Conservation (phyloP, 2,797 vertebrate genomes). For the Sebastes cheni region DNA sequence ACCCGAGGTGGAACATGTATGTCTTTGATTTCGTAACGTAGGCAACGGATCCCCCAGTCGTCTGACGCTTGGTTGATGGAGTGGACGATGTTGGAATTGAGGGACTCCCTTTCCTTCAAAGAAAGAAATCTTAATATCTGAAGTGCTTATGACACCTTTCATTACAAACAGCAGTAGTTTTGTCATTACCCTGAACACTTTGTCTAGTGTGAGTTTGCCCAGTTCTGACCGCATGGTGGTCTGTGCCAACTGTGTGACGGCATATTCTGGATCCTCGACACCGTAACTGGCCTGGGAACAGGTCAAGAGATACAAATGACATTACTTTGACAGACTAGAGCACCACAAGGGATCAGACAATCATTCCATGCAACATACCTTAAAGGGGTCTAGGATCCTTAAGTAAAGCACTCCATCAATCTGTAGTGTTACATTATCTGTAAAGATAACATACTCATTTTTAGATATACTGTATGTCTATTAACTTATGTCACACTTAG, state of each 20-base stretch:
- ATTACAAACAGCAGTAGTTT: neutral
- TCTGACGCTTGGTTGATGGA: slow-evolving; percentile 93
- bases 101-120: slow-evolving; percentile 90
- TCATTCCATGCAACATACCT: slow-evolving; percentile 77
- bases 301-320: neutral
- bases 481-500: neutral
- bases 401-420: slow-evolving; percentile 98
- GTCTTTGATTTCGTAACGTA: slow-evolving; percentile 98
- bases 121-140: rapidly evolving
- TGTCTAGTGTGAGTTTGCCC: slow-evolving; percentile 95
- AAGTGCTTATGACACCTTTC: neutral
- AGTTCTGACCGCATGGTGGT: slow-evolving; percentile 98
- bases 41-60: slow-evolving; percentile 95
- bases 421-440: slow-evolving; percentile 96
- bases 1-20: slow-evolving; percentile 94
- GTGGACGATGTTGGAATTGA: slow-evolving; percentile 95
- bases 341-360: neutral
- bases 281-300: slow-evolving; percentile 93
- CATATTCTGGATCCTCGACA: slow-evolving; percentile 97
- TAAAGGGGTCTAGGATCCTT: slow-evolving; percentile 94
- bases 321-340: neutral
- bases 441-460: neutral
- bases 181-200: slow-evolving; percentile 92
- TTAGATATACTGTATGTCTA: no score
- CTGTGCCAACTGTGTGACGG: slow-evolving; percentile 96